Evolutionary conservation across 1,140 invertebrate species (phyloP).

Genomic region (Euura lappo): DNA sequence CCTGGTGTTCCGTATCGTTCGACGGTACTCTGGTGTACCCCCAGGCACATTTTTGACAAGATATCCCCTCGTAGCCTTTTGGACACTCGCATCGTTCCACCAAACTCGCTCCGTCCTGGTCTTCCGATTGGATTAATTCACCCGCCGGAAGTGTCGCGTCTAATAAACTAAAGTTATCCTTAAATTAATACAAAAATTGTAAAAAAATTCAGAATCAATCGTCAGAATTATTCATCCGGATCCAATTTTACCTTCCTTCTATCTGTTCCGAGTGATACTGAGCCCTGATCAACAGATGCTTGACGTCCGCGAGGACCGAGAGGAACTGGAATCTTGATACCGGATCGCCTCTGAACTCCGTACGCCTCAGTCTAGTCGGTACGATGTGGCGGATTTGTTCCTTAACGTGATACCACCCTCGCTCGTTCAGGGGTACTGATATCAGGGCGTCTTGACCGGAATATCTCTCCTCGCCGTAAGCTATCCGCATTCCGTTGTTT

Average conservation of each 20-base stretch:
- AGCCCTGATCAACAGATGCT: conserved; percentile 83
- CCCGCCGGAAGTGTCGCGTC: conserved; percentile 29
- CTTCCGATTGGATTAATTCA: neutral
- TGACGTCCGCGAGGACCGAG: conserved; percentile 80
- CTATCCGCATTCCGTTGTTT: conserved; percentile 73
- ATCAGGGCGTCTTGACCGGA: conserved; percentile 66
- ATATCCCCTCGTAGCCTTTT: conserved; percentile 73
- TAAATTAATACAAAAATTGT: neutral
- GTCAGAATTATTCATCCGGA: too few relatives aligned
- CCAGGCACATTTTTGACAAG: conserved; percentile 84
- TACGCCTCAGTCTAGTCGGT: conserved; percentile 59
- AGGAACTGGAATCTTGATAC: conserved; percentile 83
- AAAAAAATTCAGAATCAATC: too few relatives aligned
- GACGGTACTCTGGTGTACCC: conserved; percentile 80
- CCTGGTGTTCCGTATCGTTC: conserved; percentile 61
- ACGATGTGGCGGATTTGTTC: conserved; percentile 67
- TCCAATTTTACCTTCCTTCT: conserved; percentile 70
- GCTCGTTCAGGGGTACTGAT: conserved; percentile 70
- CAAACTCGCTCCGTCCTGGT: conserved; percentile 41
- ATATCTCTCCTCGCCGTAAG: conserved; percentile 72
- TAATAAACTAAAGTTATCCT: neutral
- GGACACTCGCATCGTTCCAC: conserved; percentile 74
- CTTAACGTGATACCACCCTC: conserved; percentile 77
- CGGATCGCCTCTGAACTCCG: conserved; percentile 66
- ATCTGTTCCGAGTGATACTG: conserved; percentile 95